Evolutionary conservation across 2,113 vertebrate species (phyloP).

Genomic region (Pithys albifrons): DNA sequence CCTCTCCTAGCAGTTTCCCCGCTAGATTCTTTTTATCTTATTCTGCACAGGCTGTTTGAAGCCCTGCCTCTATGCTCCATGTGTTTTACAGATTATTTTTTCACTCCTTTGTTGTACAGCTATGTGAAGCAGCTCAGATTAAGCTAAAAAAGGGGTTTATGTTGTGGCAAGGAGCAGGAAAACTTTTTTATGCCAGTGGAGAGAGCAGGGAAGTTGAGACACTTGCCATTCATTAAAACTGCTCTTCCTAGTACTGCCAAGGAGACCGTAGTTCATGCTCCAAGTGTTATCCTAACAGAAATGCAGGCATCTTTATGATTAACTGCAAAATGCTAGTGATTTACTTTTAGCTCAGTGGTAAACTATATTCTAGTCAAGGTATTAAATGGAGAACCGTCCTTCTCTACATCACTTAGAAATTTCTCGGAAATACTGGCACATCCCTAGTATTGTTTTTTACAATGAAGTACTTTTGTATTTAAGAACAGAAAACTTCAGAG

Average conservation of each 20-base stretch:
- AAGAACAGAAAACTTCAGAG: not conserved
- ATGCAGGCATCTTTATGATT: not conserved
- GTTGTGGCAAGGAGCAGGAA: not conserved
- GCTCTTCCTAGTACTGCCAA: not conserved
- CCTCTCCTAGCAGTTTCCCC: not conserved
- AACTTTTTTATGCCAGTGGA: not conserved
- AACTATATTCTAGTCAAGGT: not conserved
- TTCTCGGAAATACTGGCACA: not conserved
- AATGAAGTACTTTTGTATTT: not conserved
- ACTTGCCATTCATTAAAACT: constrained; percentile 5
- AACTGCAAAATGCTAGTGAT: not conserved
- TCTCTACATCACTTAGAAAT: not conserved
- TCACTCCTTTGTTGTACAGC: not conserved
- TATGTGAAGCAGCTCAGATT: not conserved
- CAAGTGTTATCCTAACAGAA: not conserved
- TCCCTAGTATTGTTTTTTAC: not conserved
- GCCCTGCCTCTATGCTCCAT: not conserved
- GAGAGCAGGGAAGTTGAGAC: not conserved
- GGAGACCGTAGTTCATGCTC: not conserved
- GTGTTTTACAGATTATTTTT: constrained; percentile 22
- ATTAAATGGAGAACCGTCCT: not conserved
- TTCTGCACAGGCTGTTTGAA: not conserved
- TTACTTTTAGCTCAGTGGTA: not conserved
- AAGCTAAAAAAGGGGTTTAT: not conserved
- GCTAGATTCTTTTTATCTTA: constrained; percentile 1